phyloP scores from a whole-genome alignment of 2,888 invertebrate species.

The Cyclophora punctaria region DNA sequence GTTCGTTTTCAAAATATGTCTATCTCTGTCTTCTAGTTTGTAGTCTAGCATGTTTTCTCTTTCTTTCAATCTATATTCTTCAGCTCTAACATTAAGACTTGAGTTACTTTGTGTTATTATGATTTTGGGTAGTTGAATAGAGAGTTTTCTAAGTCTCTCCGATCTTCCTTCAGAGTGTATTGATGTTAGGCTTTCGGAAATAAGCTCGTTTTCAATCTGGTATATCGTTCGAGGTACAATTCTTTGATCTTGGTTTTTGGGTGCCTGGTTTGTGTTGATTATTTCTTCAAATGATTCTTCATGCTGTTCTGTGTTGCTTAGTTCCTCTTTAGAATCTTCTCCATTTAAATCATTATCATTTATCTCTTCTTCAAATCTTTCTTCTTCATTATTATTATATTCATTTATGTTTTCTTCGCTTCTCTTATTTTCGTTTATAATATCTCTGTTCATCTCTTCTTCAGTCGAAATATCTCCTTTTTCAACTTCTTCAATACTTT shows the following conservation, averaged over 20 bases:
- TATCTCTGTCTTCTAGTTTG: too few species aligned
- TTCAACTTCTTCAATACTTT: conserved; percentile 30
- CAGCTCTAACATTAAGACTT: conserved; percentile 32
- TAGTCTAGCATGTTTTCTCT: too few species aligned
- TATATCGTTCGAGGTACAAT: conserved; percentile 25
- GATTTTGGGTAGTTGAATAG: conserved; percentile 57
- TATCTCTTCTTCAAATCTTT: neutral
- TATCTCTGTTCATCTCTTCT: neutral
- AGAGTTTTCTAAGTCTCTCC: conserved; percentile 49
- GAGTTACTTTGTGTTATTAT: conserved; percentile 58
- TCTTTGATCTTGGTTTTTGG: conserved; percentile 5
- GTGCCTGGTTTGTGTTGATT: neutral
- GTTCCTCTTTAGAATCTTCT: neutral
- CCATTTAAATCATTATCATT: conserved; percentile 1
- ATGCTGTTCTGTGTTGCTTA: neutral
- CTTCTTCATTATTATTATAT: conserved; percentile 7
- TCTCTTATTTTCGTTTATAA: neutral
- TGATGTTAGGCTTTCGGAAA: conserved; percentile 39
- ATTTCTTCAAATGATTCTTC: neutral
- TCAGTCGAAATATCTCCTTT: neutral
- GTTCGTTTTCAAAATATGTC: too few species aligned
- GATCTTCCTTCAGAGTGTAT: conserved; percentile 39
- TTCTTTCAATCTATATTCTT: neutral
- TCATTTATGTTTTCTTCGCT: conserved; percentile 5
- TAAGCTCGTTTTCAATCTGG: conserved; percentile 47